phyloP scores from a whole-genome alignment of 2,113 vertebrate species.

The Coracopsis vasa region DNA sequence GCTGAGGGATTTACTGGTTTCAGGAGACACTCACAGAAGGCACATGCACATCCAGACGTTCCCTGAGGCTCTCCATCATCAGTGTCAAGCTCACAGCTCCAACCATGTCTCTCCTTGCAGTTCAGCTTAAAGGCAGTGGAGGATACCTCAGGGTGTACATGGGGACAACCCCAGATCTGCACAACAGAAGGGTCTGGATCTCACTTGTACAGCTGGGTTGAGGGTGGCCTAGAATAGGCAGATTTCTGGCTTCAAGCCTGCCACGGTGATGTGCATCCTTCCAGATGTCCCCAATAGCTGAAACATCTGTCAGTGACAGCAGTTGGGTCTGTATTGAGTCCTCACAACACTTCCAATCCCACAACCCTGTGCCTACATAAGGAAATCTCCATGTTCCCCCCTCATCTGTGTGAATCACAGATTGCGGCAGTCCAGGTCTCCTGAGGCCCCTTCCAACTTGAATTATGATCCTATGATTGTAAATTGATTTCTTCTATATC shows the following conservation, averaged over 20 bases:
- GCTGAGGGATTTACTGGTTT: background rate
- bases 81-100: background rate
- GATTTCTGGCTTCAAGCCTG: background rate
- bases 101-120: background rate
- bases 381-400: background rate
- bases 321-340: background rate
- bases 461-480: background rate
- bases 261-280: background rate
- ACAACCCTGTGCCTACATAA: background rate
- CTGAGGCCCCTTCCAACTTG: background rate
- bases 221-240: background rate
- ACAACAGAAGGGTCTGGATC: background rate
- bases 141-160: background rate
- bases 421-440: background rate
- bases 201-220: background rate
- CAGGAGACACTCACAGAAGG: background rate
- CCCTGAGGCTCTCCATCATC: background rate
- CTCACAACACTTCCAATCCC: background rate
- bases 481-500: background rate
- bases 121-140: accelerated
- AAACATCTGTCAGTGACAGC: background rate
- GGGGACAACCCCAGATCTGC: background rate
- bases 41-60: background rate
- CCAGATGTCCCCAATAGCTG: background rate
- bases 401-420: background rate